Base-by-base conservation (phyloP, 2,797 vertebrate genomes). In the Xenopus petersii region DNA sequence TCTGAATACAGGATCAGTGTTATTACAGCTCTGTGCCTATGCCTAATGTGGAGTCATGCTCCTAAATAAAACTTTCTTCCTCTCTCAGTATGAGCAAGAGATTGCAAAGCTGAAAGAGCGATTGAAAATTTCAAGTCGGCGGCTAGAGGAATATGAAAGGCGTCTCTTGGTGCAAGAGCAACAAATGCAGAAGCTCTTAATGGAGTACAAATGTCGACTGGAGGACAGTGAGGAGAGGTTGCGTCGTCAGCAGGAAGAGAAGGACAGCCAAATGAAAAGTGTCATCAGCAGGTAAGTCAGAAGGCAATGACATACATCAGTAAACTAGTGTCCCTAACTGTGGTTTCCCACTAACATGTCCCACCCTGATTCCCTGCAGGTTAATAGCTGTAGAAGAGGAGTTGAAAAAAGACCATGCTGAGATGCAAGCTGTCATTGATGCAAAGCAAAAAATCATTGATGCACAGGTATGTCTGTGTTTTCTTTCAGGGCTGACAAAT, bases 391-490 rank as follows among this genome's bases (percentile, higher is more conserved):
- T 99, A 81, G 97, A 99, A 88, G 96, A 97, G 77, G 96, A 99
- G 81, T 65, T 98, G 61, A 95, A 94, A 82, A 93, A 95, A 70
- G 97, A 99, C 82, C 97, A 98, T 5, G 92, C 95, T 0, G 95
- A 98, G 88, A 98, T 99, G 96, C 95, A 98, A 87, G 93, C 95
- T 7, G 93, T 97, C 81, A 97, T 99, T 1, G 96, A 98, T 82
- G 93, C 95, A 75, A 99, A 99, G 82, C 95, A 98, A 89, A 97
- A 97, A 83, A 96, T 98, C 75, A 99, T 99, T 5, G 94, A 98
- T 58, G 96, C 96, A 71, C 96, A 98, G 95, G 97, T 97, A 87
- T 86, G 80, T 78, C 24, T 12, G 36, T 42, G 36, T 42, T 9
- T 10, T 51, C 3, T 51, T 12, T 30, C 26, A 30, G 15, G 49